Evolutionary conservation across 2,113 vertebrate species (phyloP).

Genomic region (Tyto alba): DNA sequence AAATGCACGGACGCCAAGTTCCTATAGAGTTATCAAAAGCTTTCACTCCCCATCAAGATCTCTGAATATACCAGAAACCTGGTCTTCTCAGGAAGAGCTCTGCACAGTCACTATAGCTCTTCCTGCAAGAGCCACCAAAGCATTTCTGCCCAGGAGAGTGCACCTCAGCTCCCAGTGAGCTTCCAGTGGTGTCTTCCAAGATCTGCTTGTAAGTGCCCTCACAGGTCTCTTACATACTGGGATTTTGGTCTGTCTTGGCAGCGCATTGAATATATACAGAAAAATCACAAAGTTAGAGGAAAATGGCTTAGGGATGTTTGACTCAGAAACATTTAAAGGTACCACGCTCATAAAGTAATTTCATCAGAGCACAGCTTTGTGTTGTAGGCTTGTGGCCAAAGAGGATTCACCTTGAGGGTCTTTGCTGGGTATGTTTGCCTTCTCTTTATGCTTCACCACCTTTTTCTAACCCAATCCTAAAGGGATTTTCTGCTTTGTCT

Average conservation of each 20-base stretch:
- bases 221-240: not conserved
- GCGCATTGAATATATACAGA: not conserved
- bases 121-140: not conserved
- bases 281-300: not conserved
- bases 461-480: not conserved
- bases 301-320: not conserved
- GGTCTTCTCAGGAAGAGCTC: not conserved
- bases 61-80: slow-evolving; percentile 3
- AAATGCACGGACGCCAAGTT: not conserved
- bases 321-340: not conserved
- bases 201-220: not conserved
- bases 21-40: slow-evolving; percentile 61
- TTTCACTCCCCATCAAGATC: slow-evolving; percentile 28
- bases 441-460: not conserved
- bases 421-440: not conserved
- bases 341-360: not conserved
- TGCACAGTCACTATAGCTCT: not conserved
- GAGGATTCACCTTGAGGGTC: not conserved
- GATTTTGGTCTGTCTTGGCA: not conserved
- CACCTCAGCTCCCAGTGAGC: not conserved
- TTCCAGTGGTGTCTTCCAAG: not conserved
- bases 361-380: not conserved
- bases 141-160: not conserved
- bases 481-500: not conserved
- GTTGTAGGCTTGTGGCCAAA: not conserved